Evolutionary conservation across 2,797 vertebrate genomes (phyloP).

Genomic region (Coranthus polyacanthus): DNA sequence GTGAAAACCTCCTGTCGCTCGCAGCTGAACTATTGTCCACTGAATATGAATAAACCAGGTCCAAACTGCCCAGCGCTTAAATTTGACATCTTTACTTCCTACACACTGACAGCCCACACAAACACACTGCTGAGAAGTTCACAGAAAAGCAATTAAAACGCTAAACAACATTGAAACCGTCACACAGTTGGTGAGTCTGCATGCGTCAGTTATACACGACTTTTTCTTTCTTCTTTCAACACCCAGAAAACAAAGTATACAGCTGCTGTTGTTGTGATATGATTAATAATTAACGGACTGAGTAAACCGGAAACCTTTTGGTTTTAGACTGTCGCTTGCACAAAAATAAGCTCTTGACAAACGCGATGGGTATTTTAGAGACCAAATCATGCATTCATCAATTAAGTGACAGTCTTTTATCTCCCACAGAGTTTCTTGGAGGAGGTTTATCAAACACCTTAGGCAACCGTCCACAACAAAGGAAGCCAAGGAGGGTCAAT

Average conservation of each 20-base stretch:
- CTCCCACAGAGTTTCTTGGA: conserved; percentile 5
- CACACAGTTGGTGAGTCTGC: neutral
- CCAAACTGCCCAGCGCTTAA: neutral
- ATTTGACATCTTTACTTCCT: conserved; percentile 27
- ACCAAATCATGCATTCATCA: too few relatives aligned
- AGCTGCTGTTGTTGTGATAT: neutral
- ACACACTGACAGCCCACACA: conserved; percentile 22
- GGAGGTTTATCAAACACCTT: conserved; percentile 15
- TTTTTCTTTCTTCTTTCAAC: neutral
- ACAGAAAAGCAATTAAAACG: neutral
- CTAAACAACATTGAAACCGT: conserved; percentile 10
- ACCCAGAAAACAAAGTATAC: neutral
- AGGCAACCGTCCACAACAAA: neutral
- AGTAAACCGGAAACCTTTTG: neutral
- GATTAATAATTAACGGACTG: neutral
- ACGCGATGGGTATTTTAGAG: too few relatives aligned
- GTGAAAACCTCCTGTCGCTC: conserved; percentile 34
- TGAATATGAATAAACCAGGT: conserved; percentile 21
- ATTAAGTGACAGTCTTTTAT: too few relatives aligned
- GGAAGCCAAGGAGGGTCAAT: conserved; percentile 7
- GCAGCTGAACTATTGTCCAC: conserved; percentile 30
- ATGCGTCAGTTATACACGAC: neutral
- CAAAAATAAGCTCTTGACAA: too few relatives aligned
- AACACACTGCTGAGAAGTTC: conserved; percentile 10
- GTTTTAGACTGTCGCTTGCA: too few relatives aligned